Evolutionary conservation across 1,140 invertebrate genomes (phyloP).

Genomic region (Drosophila pandora): DNA sequence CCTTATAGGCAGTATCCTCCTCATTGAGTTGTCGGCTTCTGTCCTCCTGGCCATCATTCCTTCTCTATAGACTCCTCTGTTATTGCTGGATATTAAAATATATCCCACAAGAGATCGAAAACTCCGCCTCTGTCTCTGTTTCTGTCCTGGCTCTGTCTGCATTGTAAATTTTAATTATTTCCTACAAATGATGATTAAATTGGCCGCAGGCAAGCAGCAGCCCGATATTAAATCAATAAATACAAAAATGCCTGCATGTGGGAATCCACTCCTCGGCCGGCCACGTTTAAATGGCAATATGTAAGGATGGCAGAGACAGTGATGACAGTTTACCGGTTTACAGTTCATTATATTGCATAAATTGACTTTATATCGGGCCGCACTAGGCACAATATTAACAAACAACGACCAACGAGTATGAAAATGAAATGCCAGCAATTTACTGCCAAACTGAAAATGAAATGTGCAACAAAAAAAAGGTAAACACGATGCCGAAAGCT

Average conservation of each 20-base stretch:
- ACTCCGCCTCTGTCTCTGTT: neutral
- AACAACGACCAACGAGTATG: conserved; percentile 31
- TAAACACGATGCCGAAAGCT: conserved; percentile 10
- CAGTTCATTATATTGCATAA: conserved; percentile 76
- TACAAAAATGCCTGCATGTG: conserved; percentile 27
- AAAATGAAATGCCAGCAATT: conserved; percentile 53
- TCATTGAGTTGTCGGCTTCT: conserved; percentile 48
- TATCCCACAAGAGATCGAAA: conserved; percentile 7
- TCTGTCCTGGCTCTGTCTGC: conserved; percentile 24
- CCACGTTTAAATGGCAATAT: conserved; percentile 66
- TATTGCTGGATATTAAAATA: conserved; percentile 65
- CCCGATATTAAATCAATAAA: conserved; percentile 79
- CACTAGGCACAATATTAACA: conserved; percentile 56
- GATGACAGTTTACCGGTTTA: conserved; percentile 79
- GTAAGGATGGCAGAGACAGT: conserved; percentile 40
- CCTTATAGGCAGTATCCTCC: conserved; percentile 10
- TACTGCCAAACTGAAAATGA: conserved; percentile 33
- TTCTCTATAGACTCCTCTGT: conserved; percentile 18
- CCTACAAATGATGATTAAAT: conserved; percentile 80
- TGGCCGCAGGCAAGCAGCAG: conserved; percentile 63
- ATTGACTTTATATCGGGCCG: conserved; percentile 70
- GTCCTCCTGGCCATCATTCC: neutral
- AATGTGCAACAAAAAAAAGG: conserved; percentile 27
- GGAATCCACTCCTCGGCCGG: conserved; percentile 24
- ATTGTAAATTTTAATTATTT: conserved; percentile 81